Conservation (phyloP, 2,113 vertebrate genomes). For the Poeciliopsis prolifica region DNA sequence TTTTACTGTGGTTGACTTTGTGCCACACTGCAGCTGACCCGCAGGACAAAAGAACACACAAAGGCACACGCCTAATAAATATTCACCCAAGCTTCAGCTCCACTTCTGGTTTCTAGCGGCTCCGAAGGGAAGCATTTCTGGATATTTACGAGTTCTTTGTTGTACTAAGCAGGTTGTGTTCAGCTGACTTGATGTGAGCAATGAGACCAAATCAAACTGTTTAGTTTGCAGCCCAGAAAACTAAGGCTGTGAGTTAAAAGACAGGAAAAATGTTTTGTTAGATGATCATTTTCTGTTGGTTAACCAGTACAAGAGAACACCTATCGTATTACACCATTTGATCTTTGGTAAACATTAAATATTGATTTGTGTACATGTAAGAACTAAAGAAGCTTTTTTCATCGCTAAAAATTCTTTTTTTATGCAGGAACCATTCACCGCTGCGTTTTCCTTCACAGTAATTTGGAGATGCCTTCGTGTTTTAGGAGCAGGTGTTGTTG, state of each 20-base stretch:
- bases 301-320: constrained; percentile 2
- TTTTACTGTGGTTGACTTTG: not conserved
- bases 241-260: constrained; percentile 2
- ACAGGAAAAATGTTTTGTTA: not conserved
- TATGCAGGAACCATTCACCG: not conserved
- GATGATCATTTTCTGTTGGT: not conserved
- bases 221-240: not conserved
- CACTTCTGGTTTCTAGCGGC: constrained; percentile 8
- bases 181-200: constrained; percentile 3
- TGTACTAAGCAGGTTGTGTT: not conserved
- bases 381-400: constrained; percentile 10
- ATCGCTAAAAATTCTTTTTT: not conserved
- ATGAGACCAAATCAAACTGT: constrained; percentile 9
- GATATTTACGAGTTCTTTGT: not conserved
- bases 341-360: constrained; percentile 14
- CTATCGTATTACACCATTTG: constrained; percentile 5
- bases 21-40: not conserved
- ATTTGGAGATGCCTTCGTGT: constrained; percentile 16
- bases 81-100: constrained; percentile 2
- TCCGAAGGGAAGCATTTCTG: constrained; percentile 2
- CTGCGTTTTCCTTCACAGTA: constrained; percentile 10
- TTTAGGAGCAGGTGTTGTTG: constrained; percentile 35
- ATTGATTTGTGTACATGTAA: constrained; percentile 11
- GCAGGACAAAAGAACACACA: not conserved
- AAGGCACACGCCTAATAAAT: not conserved